Evolutionary conservation across 37 sponge, comb jelly and placozoan genomes (phyloP).

Genomic region (Aplysina aerophoba): DNA sequence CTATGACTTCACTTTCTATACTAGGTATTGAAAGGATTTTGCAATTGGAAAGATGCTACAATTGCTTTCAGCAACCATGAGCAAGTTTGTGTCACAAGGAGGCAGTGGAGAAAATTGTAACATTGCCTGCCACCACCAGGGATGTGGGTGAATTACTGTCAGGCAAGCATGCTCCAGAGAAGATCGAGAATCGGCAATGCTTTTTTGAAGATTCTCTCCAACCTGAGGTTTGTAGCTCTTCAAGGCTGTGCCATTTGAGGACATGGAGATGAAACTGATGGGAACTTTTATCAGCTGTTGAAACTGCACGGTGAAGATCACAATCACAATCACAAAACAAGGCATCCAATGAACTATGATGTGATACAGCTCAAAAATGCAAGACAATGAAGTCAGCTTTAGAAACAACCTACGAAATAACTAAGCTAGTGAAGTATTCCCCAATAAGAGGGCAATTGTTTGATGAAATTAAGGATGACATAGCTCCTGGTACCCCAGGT

Average conservation of each 20-base stretch:
- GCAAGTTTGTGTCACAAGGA: neutral
- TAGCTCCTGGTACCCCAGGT: slow-evolving; percentile 27
- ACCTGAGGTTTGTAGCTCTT: slow-evolving; percentile 14
- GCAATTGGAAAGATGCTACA: slow-evolving; percentile 9
- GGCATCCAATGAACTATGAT: slow-evolving; percentile 35
- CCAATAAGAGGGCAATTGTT: neutral
- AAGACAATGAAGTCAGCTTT: slow-evolving; percentile 61
- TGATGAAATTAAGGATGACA: slow-evolving; percentile 15
- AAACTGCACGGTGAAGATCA: neutral
- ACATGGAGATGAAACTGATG: slow-evolving; percentile 24
- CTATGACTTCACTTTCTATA: too few relatives aligned
- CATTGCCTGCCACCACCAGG: neutral
- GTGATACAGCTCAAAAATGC: slow-evolving; percentile 35
- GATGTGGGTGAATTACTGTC: slow-evolving; percentile 48
- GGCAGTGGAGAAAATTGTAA: neutral
- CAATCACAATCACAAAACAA: slow-evolving; percentile 12
- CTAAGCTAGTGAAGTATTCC: too few relatives aligned
- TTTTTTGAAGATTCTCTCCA: slow-evolving; percentile 1
- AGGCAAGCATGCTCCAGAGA: neutral
- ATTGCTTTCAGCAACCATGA: neutral
- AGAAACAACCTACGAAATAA: slow-evolving; percentile 32
- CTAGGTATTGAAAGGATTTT: neutral
- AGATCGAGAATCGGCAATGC: slow-evolving; percentile 20
- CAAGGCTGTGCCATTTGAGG: slow-evolving; percentile 27
- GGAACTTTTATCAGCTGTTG: neutral